Percentiles rank a stretch among this genome's conserved stretches.
Conservation (phyloP, 1,140 invertebrate genomes). For the Nephila pilipes region DNA sequence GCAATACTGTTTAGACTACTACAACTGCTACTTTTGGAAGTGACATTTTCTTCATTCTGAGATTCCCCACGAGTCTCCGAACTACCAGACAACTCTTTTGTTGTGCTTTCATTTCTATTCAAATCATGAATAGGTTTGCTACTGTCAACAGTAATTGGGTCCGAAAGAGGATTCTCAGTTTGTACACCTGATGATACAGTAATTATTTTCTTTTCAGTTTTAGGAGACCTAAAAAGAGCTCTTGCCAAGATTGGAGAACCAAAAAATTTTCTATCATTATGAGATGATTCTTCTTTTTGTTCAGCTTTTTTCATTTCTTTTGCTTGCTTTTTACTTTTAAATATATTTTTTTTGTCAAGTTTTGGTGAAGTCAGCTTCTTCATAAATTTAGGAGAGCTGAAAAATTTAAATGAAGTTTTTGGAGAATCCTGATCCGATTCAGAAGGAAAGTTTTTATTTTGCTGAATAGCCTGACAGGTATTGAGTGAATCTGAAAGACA, state of each 20-base stretch:
- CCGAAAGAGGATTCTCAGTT: conserved; percentile 52
- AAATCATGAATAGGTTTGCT: conserved; percentile 57
- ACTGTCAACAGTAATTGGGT: not conserved
- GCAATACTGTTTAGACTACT: conserved; percentile 68
- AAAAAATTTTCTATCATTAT: conserved; percentile 73
- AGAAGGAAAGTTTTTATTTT: conserved; percentile 23
- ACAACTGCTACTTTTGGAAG: conserved; percentile 70
- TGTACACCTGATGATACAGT: conserved; percentile 72
- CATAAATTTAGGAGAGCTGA: conserved; percentile 77
- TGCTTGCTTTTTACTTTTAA: conserved; percentile 74
- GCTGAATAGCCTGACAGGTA: conserved; percentile 36
- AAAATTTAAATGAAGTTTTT: conserved; percentile 67
- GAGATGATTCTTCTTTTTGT: conserved; percentile 43
- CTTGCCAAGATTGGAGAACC: conserved; percentile 69
- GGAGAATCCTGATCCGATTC: conserved; percentile 48
- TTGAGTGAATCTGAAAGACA: not conserved
- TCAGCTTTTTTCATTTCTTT: conserved; percentile 69
- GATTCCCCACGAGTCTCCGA: not conserved
- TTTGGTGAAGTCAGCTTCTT: conserved; percentile 77
- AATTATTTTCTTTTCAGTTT: conserved; percentile 59
- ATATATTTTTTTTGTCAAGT: conserved; percentile 76
- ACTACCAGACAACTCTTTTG: not conserved
- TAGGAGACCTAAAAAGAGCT: conserved; percentile 72
- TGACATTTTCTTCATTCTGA: conserved; percentile 26
- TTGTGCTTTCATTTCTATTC: conserved; percentile 57